Evolutionary conservation across 2,888 invertebrate species (phyloP).

Genomic region (Phoenoteleia sp.): DNA sequence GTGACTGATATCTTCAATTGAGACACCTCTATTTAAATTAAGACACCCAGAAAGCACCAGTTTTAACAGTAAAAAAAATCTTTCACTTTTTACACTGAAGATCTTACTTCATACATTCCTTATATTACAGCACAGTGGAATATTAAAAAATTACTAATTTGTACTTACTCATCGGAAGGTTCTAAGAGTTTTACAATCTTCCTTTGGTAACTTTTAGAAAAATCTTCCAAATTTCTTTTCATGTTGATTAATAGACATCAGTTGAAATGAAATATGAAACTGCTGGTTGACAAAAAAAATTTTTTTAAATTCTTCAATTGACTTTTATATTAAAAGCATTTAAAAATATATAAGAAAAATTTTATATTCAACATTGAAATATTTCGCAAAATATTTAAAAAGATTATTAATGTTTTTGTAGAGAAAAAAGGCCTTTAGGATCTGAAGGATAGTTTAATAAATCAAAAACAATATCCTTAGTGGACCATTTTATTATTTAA

Average conservation of each 20-base stretch:
- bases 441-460: no score
- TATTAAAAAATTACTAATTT: background rate
- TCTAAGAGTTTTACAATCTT: background rate
- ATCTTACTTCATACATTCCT: background rate
- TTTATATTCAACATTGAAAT: background rate
- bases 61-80: no score
- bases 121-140: no score
- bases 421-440: no score
- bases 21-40: no score
- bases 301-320: background rate
- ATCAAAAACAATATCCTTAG: no score
- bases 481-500: no score
- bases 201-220: constrained; percentile 8
- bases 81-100: background rate
- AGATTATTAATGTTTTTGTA: background rate
- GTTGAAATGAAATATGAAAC: background rate
- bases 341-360: background rate
- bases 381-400: no score
- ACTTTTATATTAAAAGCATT: no score
- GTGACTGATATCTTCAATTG: no score
- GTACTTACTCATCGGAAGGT: background rate
- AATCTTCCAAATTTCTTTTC: background rate
- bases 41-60: no score
- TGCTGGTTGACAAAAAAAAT: background rate
- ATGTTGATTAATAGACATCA: background rate